Percentiles rank a stretch among this genome's conserved stretches.
phyloP scores from a whole-genome alignment of 2,888 invertebrate genomes.

The Dicycla oo region DNA sequence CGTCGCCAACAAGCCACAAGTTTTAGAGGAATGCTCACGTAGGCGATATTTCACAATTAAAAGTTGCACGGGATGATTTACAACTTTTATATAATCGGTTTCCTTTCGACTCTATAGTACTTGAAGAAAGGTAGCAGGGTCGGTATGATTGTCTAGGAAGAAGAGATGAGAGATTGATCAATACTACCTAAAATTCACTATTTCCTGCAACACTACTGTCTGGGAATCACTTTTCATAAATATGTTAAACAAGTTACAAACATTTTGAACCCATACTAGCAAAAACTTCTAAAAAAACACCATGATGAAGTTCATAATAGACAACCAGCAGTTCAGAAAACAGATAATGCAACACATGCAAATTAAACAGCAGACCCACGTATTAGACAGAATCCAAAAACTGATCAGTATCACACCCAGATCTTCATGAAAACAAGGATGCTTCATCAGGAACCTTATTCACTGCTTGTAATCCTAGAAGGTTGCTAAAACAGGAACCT shows the following conservation, averaged over 20 bases:
- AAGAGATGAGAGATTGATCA: background rate
- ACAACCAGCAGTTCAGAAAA: background rate
- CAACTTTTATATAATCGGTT: constrained; percentile 9
- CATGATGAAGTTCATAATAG: background rate
- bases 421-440: constrained; percentile 45
- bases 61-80: constrained; percentile 42
- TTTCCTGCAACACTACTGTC: background rate
- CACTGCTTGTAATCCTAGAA: constrained; percentile 62
- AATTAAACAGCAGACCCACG: constrained; percentile 9
- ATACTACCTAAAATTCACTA: background rate
- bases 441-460: constrained; percentile 44
- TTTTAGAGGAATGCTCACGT: constrained; percentile 46
- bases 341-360: background rate
- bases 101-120: constrained; percentile 4
- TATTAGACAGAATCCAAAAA: constrained; percentile 36
- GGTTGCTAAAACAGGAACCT: constrained; percentile 66
- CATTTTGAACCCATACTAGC: background rate
- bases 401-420: constrained; percentile 43
- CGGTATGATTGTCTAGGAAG: background rate
- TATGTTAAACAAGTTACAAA: background rate
- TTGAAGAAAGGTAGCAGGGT: background rate
- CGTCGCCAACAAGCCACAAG: constrained; percentile 48
- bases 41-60: constrained; percentile 54
- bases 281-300: background rate
- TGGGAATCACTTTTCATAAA: background rate